phyloP scores from a whole-genome alignment of 2,797 vertebrate genomes.

The Threskiornis aethiopicus region DNA sequence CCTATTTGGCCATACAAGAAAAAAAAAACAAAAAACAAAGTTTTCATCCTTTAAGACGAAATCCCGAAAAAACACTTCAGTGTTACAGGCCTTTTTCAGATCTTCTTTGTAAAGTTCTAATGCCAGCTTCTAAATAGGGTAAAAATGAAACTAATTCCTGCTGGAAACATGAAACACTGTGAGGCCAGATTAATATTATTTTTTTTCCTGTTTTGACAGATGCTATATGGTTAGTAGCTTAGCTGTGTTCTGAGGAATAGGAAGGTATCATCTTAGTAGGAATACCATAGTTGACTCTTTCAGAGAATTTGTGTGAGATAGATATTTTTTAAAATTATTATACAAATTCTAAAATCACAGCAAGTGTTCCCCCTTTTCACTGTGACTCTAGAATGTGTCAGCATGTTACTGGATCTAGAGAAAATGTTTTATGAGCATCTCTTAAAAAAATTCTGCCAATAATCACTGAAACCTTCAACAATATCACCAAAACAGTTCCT shows the following conservation, averaged over 20 bases:
- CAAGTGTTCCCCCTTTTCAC: accelerated
- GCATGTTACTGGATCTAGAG: neutral
- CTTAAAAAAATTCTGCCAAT: neutral
- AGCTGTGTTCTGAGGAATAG: neutral
- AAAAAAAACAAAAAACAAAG: neutral
- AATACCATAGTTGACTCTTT: neutral
- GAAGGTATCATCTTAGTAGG: neutral
- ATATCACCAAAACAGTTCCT: neutral
- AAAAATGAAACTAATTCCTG: neutral
- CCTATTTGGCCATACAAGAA: neutral
- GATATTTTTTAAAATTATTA: neutral
- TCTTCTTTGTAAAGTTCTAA: neutral
- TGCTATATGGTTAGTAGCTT: neutral
- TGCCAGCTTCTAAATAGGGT: neutral
- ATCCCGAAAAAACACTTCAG: neutral
- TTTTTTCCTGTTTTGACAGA: neutral
- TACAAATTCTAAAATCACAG: neutral
- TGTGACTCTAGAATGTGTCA: neutral
- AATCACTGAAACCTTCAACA: neutral
- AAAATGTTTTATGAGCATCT: neutral
- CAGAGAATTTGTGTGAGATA: neutral
- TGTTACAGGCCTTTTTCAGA: neutral
- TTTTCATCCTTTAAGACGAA: neutral
- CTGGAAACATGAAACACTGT: neutral
- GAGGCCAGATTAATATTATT: neutral